phyloP scores from a whole-genome alignment of 2,113 vertebrate species.

The Eulacestoma nigropectus region DNA sequence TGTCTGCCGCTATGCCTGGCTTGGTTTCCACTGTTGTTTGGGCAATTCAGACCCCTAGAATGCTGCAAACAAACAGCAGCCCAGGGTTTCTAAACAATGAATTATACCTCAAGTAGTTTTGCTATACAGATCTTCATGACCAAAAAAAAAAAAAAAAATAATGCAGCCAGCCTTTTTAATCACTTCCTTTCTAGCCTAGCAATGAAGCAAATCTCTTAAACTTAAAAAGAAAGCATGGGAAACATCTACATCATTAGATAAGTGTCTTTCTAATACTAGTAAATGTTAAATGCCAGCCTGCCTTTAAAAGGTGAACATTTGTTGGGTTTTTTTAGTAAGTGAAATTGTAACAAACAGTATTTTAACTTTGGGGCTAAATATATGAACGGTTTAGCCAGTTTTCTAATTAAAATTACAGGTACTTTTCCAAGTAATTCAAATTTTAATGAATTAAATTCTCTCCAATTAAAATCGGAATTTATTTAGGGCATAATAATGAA shows the following conservation, averaged over 20 bases:
- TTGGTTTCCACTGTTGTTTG: constrained; percentile 71
- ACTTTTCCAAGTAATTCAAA: constrained; percentile 10
- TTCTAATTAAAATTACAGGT: neutral
- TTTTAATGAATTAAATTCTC: constrained; percentile 19
- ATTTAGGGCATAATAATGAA: neutral
- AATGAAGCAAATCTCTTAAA: neutral
- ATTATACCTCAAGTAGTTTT: constrained; percentile 5
- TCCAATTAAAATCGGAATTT: neutral
- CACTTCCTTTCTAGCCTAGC: neutral
- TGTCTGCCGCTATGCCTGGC: constrained; percentile 72
- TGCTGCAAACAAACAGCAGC: constrained; percentile 38
- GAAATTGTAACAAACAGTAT: neutral
- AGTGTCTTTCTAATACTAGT: neutral
- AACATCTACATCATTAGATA: neutral
- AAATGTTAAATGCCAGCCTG: neutral
- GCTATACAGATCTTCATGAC: neutral
- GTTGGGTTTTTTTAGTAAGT: neutral
- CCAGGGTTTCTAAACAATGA: constrained; percentile 42
- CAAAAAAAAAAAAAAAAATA: constrained; percentile 45
- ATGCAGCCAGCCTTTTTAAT: neutral
- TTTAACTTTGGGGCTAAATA: neutral
- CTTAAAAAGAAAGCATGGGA: neutral
- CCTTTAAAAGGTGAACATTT: neutral
- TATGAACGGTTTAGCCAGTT: neutral
- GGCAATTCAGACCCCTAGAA: constrained; percentile 63